These are phyloP conservation scores for Rhopalosiphum padi DNA, from an alignment of 1,140 invertebrate species.

Conservation along the genomic window DNA sequence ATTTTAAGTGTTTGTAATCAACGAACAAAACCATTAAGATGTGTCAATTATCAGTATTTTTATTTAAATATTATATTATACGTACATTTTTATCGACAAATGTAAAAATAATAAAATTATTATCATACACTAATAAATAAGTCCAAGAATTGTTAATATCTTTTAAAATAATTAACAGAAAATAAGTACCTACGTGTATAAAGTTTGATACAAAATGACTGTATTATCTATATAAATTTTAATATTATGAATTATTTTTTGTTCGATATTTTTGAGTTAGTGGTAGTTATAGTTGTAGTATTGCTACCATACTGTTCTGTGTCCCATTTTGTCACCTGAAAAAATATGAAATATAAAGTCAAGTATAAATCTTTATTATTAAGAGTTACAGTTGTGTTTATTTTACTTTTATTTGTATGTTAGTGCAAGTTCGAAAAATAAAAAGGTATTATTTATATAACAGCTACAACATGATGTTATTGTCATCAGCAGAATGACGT, in stretches of 20 bases:
- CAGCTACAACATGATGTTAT: background rate
- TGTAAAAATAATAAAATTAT: background rate
- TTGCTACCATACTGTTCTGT: constrained; percentile 1
- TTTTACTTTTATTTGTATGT: background rate
- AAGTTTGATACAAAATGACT: no score
- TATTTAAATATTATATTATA: background rate
- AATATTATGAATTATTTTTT: background rate
- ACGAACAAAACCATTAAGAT: background rate
- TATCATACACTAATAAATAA: background rate
- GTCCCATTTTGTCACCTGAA: constrained; percentile 37
- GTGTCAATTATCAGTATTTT: background rate
- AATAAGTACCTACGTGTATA: no score
- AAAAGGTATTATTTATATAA: background rate
- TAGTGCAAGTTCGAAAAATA: no score
- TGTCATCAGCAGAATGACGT: background rate
- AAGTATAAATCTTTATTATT: background rate
- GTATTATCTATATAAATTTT: background rate
- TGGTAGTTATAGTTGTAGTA: background rate
- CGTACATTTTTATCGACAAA: background rate
- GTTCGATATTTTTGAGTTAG: background rate
- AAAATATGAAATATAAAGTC: background rate
- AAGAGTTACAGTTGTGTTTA: background rate
- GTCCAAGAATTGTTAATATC: background rate
- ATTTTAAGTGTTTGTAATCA: background rate
- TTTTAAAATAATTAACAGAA: no score